Conservation (phyloP, 2,888 invertebrate species). For the Hypsopygia costalis region DNA sequence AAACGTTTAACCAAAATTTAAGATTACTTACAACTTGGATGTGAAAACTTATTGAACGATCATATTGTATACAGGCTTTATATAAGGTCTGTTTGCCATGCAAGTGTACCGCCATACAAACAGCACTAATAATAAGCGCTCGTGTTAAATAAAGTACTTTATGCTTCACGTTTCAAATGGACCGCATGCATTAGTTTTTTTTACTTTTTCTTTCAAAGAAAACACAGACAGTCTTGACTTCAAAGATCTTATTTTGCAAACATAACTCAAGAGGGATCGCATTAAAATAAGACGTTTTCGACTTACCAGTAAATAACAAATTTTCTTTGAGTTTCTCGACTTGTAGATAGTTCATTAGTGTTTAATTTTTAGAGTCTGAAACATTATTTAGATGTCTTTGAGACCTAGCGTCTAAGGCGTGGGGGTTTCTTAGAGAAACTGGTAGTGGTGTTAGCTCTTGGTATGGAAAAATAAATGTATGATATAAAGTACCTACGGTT, state of each 20-base stretch:
- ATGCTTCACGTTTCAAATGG: neutral
- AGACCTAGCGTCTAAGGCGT: neutral
- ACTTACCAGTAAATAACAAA: constrained; percentile 17
- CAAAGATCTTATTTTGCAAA: constrained; percentile 50
- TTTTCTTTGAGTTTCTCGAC: constrained; percentile 17
- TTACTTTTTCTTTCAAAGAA: constrained; percentile 32
- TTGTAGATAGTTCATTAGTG: constrained; percentile 8
- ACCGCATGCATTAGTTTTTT: neutral
- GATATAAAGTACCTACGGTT: too few relatives aligned
- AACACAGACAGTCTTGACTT: constrained; percentile 44
- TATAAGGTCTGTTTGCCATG: too few relatives aligned
- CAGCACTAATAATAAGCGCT: too few relatives aligned
- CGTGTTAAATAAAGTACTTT: too few relatives aligned
- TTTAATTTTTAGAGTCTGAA: constrained; percentile 8
- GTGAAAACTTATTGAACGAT: too few relatives aligned
- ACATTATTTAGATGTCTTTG: constrained; percentile 4
- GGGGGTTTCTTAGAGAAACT: too few relatives aligned
- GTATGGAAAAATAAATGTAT: too few relatives aligned
- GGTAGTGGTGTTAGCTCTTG: too few relatives aligned
- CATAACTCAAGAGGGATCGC: constrained; percentile 27
- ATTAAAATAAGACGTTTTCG: constrained; percentile 23
- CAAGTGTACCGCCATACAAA: too few relatives aligned
- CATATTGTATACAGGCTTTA: too few relatives aligned
- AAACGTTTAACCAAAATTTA: too few relatives aligned
- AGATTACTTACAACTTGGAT: too few relatives aligned